These are phyloP conservation scores for Polypterus bichir DNA, from an alignment of 2,113 vertebrate species.

Conservation along the genomic window DNA sequence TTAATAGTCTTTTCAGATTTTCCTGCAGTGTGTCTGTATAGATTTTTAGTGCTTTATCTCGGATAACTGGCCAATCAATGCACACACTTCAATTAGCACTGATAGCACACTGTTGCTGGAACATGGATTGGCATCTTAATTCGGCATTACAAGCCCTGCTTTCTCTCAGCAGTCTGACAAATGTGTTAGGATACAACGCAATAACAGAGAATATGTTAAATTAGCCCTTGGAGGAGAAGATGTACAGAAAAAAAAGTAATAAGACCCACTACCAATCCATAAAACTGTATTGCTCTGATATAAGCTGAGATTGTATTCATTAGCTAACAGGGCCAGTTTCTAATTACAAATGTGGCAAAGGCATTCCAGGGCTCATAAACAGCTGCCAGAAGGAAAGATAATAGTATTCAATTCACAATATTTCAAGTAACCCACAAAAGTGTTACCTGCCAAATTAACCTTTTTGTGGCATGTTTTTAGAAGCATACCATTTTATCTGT, in stretches of 20 bases:
- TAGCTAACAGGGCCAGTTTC: not conserved
- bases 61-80: conserved; percentile 17
- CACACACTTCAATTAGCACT: conserved; percentile 5
- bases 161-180: not conserved
- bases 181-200: not conserved
- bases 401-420: too few species aligned
- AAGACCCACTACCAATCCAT: conserved; percentile 2
- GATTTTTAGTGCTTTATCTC: conserved; percentile 14
- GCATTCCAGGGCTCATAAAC: not conserved
- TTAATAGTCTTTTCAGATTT: conserved; percentile 4
- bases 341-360: not conserved
- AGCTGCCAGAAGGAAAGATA: too few species aligned
- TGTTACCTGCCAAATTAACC: too few species aligned
- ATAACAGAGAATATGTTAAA: not conserved
- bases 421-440: too few species aligned
- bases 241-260: not conserved
- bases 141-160: conserved; percentile 3
- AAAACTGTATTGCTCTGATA: not conserved
- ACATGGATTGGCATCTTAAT: conserved; percentile 13
- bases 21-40: conserved; percentile 10
- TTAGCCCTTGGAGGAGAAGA: too few species aligned
- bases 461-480: too few species aligned
- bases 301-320: not conserved
- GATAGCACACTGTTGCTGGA: conserved; percentile 5
- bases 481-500: too few species aligned